Base-by-base conservation (phyloP, 1,140 invertebrate genomes). In the Pectinophora gossypiella region DNA sequence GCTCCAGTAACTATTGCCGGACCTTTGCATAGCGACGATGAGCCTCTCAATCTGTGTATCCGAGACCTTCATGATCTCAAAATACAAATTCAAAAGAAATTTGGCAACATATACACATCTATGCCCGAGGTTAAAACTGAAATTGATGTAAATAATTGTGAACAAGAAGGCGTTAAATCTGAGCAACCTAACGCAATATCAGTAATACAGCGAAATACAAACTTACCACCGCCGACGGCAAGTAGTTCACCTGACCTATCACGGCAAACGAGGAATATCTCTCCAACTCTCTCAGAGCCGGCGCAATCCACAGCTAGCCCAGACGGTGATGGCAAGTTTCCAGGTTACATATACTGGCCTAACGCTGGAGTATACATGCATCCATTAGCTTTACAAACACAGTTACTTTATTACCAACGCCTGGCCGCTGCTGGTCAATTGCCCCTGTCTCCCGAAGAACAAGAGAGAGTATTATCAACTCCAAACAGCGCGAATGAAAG, bases 41-140 rank as follows among this genome's bases (percentile, higher is more conserved):
- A 96, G 69, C 95, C 95, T 0, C 79, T 97, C 3, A 97, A 97
- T 82, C 89, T 97, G 0, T 96, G 95, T 61, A 90, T 96, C 27
- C 87, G 94, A 27, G 95, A 95, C 65, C 71, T 92, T 21, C 91
- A 91, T 56, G 90, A 92, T 46, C 66, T 93, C 3, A 93, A 93
- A 66, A 90, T 93, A 50, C 87, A 91, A 55, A 76, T 93, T 10
- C 68, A 90, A 16, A 83, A 90, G 35, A 92, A 90, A 51, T 90
- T 90, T 45, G 90, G 90, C 0, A 91, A 91, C 60, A 89, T 90
- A 32, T 91, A 91, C 59, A 88, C 90, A 0, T 83, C 80, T 0
- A 49, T 75, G 46, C 78, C 76, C 0, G 85, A 89, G 56, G 78
- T 83, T 10, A 85, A 84, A 50, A 69, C 67, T 3, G 88, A 90